phyloP scores from a whole-genome alignment of 2,888 invertebrate genomes.

The Phoenoteleia sp. region DNA sequence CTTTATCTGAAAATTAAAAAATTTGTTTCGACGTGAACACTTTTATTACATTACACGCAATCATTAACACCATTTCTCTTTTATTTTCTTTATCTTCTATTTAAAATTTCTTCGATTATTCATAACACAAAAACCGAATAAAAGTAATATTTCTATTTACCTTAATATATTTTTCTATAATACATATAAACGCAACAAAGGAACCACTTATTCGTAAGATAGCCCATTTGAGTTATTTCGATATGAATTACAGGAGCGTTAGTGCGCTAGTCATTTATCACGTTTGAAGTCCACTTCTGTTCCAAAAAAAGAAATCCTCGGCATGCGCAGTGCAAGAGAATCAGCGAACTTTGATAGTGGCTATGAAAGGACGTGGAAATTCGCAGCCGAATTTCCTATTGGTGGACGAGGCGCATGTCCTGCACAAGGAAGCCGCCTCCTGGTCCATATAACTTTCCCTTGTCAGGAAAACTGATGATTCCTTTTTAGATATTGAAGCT shows the following conservation, averaged over 20 bases:
- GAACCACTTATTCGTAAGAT: slow-evolving; percentile 67
- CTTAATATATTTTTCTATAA: slow-evolving; percentile 20
- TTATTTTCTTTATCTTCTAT: too few relatives aligned
- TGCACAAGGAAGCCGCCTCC: slow-evolving; percentile 66
- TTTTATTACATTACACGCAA: too few relatives aligned
- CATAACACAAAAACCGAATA: neutral
- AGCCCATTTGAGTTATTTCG: slow-evolving; percentile 66
- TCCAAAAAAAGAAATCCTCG: slow-evolving; percentile 29
- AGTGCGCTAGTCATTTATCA: slow-evolving; percentile 58
- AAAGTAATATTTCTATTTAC: slow-evolving; percentile 37
- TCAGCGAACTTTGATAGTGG: slow-evolving; percentile 36
- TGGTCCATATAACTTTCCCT: slow-evolving; percentile 41
- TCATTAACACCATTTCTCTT: too few relatives aligned
- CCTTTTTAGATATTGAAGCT: slow-evolving; percentile 75
- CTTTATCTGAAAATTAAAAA: too few relatives aligned
- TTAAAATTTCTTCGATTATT: neutral
- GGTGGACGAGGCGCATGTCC: slow-evolving; percentile 69
- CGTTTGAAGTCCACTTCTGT: slow-evolving; percentile 57
- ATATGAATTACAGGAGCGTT: slow-evolving; percentile 67
- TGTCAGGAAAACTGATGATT: slow-evolving; percentile 81
- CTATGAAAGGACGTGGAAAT: slow-evolving; percentile 43
- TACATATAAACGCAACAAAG: slow-evolving; percentile 54
- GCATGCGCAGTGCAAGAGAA: slow-evolving; percentile 18
- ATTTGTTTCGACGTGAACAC: too few relatives aligned
- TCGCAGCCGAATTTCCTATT: slow-evolving; percentile 46